Evolutionary conservation across 2,888 invertebrate species (phyloP), one percentile per base, ranked within the genome.

Genomic region (Dugesia japonica): DNA sequence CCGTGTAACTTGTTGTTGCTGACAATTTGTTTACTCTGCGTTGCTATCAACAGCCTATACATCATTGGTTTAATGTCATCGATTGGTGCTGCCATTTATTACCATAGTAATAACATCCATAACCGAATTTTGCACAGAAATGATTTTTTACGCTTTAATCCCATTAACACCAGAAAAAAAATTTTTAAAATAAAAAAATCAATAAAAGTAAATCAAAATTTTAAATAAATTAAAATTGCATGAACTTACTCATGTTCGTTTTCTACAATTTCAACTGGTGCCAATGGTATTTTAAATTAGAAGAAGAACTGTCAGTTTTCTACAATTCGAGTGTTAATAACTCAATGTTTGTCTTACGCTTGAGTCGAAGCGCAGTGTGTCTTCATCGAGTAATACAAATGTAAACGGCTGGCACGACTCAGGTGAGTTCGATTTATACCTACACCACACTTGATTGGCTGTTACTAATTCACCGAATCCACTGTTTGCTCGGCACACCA

Each of bases 1-100:
- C 56, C 56, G 56, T 56, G 56, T 56, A 56, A 56, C 56, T 56
- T 56, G 56, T 56, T 56, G 56, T 56, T 56, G 56, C 56, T 56
- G 56, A 9, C 56, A 23, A 56, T 56, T 56, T 56, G 56, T 56
- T 56, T 56, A 56, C 23, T 56, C 23, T 4, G 56, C 56, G 56
- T 56, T 56, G 56, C 56, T 23, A 56, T 56, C 4, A 23, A 56
- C 56, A 56, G 56, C 56, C 4, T n/a, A 4, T 4, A n/a, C 7
- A 20, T 23, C 56, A 56, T 56, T 56, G 56, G 56, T n/a, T 23
- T n/a, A 56, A n/a, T n/a, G 7, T 23, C 56, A 56, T 56, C 56
- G 56, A 56, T 56, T 23, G 56, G 56, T 56, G 56, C 56, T 56
- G 56, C 56, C 17, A 56, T 56, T 56, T n/a, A 56, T 56, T 23